Base-by-base conservation (phyloP, 2,797 vertebrate genomes). In the Melanogrammus aeglefinus region DNA sequence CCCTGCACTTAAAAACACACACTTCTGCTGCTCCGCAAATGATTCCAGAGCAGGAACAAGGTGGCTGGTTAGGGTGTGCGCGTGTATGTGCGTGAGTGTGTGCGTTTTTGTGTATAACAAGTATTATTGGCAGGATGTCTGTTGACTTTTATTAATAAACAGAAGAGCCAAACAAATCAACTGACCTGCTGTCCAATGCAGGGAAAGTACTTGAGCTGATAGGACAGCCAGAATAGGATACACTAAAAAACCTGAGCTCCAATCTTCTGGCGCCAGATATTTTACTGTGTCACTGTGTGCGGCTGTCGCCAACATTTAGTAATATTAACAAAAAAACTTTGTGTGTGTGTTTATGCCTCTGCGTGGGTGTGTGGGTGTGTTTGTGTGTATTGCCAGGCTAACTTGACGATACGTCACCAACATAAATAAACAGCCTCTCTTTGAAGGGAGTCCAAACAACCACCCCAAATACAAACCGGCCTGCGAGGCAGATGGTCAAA, bases 1-100 rank as follows among this genome's bases (percentile, higher is more conserved):
- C 81, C 82, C 77, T 79, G 83, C 77, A 3, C 87, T 85, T 83
- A 85, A 85, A 86, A 82, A 86, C 84, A 87, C 83, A 84, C 86
- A 84, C 81, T 86, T 86, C 83, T 79, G 75, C 75, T 82, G 80
- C 79, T 82, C 90, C 83, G 82, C 78, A 2, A n/a, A 51, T 73
- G 38, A 41, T 5, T 39, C 38, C 51, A 57, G 51, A 57, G 18
- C 51, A 57, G 51, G 16, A 5, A 38, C 18, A 41, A 29, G 72
- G 35, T 13, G 36, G 73, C 21, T 39, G 73, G 51, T 57, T 18
- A 41, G 3, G 24, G 9, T 74, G 73, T 41, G 38, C 24, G 38
- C 24, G 73, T 41, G 38, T 27, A 10, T 57, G 51, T 51, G 36
- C 41, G 72, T 29, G 10, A 9, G 10, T 69, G 41, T 44, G 41